Evolutionary conservation across 1,140 invertebrate genomes (phyloP).

Genomic region (Nephila pilipes): DNA sequence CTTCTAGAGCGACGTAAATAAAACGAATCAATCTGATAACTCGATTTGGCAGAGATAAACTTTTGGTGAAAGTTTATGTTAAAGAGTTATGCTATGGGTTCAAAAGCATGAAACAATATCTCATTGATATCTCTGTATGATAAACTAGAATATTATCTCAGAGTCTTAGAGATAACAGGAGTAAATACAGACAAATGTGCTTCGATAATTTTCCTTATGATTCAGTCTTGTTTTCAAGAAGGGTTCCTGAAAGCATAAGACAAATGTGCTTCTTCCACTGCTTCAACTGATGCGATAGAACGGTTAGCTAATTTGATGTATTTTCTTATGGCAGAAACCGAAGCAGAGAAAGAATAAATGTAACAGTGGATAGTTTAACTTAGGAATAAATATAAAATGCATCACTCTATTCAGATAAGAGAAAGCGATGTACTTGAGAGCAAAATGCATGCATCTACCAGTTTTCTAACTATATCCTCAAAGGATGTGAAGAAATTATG

Average conservation of each 20-base stretch:
- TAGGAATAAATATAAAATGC: not conserved
- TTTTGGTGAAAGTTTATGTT: not conserved
- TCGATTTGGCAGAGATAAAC: slow-evolving; percentile 30
- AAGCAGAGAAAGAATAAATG: slow-evolving; percentile 16
- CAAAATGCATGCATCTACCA: not conserved
- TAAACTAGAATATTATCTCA: not conserved
- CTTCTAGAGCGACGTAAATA: no score
- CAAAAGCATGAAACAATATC: not conserved
- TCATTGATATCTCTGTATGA: not conserved
- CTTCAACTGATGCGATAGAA: not conserved
- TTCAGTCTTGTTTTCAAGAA: slow-evolving; percentile 70
- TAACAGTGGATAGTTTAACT: not conserved
- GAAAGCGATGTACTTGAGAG: not conserved
- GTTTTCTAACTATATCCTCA: slow-evolving; percentile 8
- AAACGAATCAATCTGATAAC: no score
- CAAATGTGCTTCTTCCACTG: not conserved
- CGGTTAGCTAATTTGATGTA: no score
- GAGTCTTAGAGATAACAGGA: slow-evolving; percentile 41
- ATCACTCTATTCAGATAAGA: not conserved
- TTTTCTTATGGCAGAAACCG: no score
- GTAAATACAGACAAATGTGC: slow-evolving; percentile 80
- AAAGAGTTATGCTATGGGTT: not conserved
- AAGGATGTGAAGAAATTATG: not conserved
- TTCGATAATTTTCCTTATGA: slow-evolving; percentile 78
- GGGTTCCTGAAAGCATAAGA: slow-evolving; percentile 61